phyloP scores from a whole-genome alignment of 2,113 vertebrate species.

The Natator depressus region DNA sequence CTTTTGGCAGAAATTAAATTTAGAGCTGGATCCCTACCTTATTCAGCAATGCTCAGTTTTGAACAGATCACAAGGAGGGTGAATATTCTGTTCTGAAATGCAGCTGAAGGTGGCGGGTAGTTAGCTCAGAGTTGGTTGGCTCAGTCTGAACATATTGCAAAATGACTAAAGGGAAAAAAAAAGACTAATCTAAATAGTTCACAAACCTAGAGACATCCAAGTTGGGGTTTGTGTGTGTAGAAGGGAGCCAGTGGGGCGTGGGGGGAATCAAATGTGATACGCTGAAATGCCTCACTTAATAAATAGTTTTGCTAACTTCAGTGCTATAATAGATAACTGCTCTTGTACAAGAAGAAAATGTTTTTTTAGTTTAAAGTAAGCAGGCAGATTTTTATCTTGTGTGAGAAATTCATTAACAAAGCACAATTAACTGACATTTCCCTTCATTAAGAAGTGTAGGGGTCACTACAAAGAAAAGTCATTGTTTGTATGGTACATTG shows the following conservation, averaged over 20 bases:
- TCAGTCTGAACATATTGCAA: conserved; percentile 9
- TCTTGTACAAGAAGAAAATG: background rate
- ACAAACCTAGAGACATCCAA: background rate
- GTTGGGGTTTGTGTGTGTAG: background rate
- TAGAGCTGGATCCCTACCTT: conserved; percentile 14
- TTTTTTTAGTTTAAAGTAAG: background rate
- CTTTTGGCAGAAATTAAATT: background rate
- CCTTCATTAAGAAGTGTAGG: background rate
- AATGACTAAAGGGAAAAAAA: background rate
- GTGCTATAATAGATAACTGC: background rate
- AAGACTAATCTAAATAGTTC: conserved; percentile 8
- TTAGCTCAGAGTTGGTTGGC: background rate
- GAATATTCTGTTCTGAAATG: conserved; percentile 46
- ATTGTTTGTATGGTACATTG: background rate
- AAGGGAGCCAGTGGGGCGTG: background rate
- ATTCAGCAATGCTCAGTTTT: background rate
- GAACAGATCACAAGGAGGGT: background rate
- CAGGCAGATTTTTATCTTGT: background rate
- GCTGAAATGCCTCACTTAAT: background rate
- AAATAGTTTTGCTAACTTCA: background rate
- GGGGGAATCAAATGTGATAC: background rate
- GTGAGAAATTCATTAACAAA: background rate
- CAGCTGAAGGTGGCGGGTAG: conserved; percentile 37
- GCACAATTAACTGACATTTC: background rate
- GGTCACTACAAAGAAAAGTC: background rate